These are phyloP conservation scores for Octonoba sinensis DNA, from an alignment of 2,888 invertebrate genomes.

Conservation along the genomic window DNA sequence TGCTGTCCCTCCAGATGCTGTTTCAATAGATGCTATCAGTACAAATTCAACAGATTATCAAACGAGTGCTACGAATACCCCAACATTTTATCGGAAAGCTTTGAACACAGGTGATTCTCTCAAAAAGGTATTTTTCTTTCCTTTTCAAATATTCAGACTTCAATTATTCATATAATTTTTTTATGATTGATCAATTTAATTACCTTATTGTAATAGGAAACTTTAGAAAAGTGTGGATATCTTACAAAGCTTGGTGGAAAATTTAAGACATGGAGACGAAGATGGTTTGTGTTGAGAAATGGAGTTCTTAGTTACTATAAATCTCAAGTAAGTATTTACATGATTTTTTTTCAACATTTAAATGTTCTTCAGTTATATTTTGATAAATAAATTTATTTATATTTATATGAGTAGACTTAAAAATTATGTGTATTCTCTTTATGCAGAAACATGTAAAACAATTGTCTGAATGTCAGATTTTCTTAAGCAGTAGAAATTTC, in stretches of 20 bases:
- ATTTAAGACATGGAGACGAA: conserved; percentile 94
- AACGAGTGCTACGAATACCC: conserved; percentile 32
- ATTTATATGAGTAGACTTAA: too few species aligned
- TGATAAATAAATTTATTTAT: too few species aligned
- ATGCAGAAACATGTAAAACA: not conserved
- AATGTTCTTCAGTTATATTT: not conserved
- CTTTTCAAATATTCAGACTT: not conserved
- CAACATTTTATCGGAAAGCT: conserved; percentile 67
- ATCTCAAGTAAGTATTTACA: conserved; percentile 77
- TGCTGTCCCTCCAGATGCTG: conserved; percentile 94
- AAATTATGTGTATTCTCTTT: not conserved
- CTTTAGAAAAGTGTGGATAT: conserved; percentile 77
- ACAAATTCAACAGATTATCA: conserved; percentile 78
- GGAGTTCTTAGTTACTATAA: conserved; percentile 95
- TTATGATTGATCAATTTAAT: not conserved
- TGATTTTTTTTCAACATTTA: conserved; percentile 4
- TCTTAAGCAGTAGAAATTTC: too few species aligned
- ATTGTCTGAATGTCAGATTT: not conserved
- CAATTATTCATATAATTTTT: not conserved
- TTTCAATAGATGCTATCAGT: conserved; percentile 80
- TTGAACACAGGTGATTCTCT: conserved; percentile 69
- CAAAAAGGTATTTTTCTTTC: conserved; percentile 63
- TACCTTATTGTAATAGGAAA: conserved; percentile 24
- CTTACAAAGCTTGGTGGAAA: conserved; percentile 93
- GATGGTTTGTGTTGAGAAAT: conserved; percentile 97